phyloP scores from a whole-genome alignment of 2,797 vertebrate species.

The Pangasius krempfi region DNA sequence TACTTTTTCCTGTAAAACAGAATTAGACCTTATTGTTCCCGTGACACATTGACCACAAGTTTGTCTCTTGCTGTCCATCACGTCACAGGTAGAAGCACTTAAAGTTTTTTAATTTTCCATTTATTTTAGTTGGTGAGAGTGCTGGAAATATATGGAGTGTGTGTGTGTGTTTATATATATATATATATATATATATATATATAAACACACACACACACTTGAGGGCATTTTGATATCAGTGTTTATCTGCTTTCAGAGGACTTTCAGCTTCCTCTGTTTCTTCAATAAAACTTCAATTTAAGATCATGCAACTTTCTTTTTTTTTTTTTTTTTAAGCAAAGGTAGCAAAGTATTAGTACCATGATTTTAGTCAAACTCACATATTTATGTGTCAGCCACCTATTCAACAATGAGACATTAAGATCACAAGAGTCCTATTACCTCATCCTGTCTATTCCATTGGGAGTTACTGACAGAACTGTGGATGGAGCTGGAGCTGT shows the following conservation, averaged over 20 bases:
- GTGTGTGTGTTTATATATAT: too few species aligned
- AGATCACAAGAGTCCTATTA: background rate
- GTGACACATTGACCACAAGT: background rate
- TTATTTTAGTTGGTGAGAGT: background rate
- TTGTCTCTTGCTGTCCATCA: background rate
- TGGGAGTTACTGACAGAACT: background rate
- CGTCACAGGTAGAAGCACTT: background rate
- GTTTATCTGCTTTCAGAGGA: background rate
- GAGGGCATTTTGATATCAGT: background rate
- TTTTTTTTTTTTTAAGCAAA: background rate
- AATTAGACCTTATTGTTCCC: background rate
- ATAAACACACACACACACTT: background rate
- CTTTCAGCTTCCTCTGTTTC: background rate
- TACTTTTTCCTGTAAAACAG: background rate
- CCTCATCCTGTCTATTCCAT: background rate
- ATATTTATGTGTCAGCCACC: background rate
- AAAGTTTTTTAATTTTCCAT: too few species aligned
- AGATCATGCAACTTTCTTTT: background rate
- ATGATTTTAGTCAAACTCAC: background rate
- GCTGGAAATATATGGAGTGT: too few species aligned
- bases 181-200: too few species aligned
- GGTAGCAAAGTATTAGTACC: background rate
- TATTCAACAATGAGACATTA: background rate
- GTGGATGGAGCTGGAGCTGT: background rate
- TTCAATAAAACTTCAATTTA: background rate